Percentiles rank a stretch among this genome's conserved stretches.
Conservation (phyloP, 2,113 vertebrate species). For the Callipepla squamata region DNA sequence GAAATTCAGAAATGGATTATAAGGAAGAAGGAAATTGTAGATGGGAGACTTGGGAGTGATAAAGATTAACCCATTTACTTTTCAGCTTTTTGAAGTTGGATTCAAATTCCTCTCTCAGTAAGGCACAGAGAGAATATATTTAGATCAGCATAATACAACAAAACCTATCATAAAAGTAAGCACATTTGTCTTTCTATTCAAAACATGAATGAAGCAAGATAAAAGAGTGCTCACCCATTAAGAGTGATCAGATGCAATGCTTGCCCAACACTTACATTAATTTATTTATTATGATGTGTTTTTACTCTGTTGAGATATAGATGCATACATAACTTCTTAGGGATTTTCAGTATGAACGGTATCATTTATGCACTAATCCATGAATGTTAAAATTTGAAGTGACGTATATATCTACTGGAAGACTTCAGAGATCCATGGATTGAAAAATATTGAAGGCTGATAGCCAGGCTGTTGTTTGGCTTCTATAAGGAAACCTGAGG, state of each 20-base stretch:
- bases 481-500: background rate
- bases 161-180: background rate
- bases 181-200: background rate
- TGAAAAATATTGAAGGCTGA: background rate
- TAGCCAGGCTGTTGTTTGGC: background rate
- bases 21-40: background rate
- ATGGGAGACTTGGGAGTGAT: background rate
- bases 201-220: background rate
- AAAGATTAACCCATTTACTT: slow-evolving; percentile 5
- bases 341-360: background rate
- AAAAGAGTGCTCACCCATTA: background rate
- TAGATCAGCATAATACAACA: background rate
- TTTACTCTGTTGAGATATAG: background rate
- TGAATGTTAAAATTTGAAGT: background rate
- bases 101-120: background rate
- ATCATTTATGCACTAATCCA: background rate
- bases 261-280: background rate
- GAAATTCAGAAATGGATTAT: background rate
- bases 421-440: background rate
- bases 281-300: background rate
- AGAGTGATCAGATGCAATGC: background rate
- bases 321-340: background rate
- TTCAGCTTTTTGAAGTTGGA: background rate
- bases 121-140: background rate
- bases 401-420: background rate